These are phyloP conservation scores for Parnassius smintheus DNA, from an alignment of 2,888 invertebrate species.

Conservation along the genomic window DNA sequence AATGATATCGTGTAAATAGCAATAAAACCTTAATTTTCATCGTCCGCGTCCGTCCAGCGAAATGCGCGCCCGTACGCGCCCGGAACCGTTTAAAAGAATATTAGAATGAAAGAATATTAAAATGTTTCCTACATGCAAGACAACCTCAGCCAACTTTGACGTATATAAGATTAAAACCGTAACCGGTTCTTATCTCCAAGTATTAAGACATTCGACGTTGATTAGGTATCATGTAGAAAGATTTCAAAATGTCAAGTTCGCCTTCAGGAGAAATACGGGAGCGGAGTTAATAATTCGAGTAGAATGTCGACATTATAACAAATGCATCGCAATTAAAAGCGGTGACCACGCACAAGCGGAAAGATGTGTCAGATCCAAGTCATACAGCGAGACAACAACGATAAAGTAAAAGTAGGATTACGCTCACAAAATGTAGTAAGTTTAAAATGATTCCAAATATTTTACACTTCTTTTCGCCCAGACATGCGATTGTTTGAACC, in stretches of 20 bases:
- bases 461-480: constrained; percentile 76
- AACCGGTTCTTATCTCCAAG: not conserved
- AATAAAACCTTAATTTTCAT: constrained; percentile 28
- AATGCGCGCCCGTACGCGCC: constrained; percentile 65
- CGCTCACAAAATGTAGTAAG: constrained; percentile 62
- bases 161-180: not conserved
- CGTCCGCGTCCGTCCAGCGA: constrained; percentile 44
- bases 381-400: constrained; percentile 65
- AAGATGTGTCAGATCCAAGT: constrained; percentile 72
- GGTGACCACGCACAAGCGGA: constrained; percentile 80
- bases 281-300: constrained; percentile 7
- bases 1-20: constrained; percentile 57
- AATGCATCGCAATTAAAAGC: constrained; percentile 63
- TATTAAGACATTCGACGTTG: not conserved
- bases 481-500: constrained; percentile 76
- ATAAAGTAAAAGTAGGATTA: constrained; percentile 57
- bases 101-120: not conserved
- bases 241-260: not conserved
- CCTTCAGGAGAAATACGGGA: constrained; percentile 2
- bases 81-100: constrained; percentile 39
- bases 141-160: not conserved
- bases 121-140: no score
- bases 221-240: constrained; percentile 1
- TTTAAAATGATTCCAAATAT: constrained; percentile 41
- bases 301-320: constrained; percentile 31